Conservation (phyloP, 2,797 vertebrate species). For the Neosilurus hyrtlii region DNA sequence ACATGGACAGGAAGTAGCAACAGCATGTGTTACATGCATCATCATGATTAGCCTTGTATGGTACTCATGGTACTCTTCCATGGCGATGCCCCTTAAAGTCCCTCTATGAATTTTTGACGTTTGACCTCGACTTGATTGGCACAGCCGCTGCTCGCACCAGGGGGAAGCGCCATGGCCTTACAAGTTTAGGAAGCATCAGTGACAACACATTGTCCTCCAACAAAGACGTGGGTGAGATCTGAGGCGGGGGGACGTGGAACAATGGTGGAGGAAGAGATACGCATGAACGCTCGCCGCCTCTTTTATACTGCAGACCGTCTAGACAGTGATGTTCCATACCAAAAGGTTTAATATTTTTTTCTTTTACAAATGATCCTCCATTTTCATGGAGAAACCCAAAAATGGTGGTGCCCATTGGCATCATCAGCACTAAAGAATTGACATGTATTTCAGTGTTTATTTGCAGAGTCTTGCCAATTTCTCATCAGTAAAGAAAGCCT, state of each 20-base stretch:
- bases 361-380: slow-evolving; percentile 35
- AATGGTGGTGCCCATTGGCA: not conserved
- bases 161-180: slow-evolving; percentile 73
- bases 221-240: slow-evolving; percentile 64
- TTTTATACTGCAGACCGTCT: slow-evolving; percentile 69
- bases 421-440: slow-evolving; percentile 14
- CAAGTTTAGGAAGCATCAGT: slow-evolving; percentile 80
- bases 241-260: slow-evolving; percentile 56
- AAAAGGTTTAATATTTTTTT: slow-evolving; percentile 18
- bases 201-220: slow-evolving; percentile 73
- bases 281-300: slow-evolving; percentile 61
- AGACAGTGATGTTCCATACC: slow-evolving; percentile 70
- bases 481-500: slow-evolving; percentile 1
- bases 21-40: slow-evolving; percentile 12
- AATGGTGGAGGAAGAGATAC: slow-evolving; percentile 67
- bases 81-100: slow-evolving; percentile 13
- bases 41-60: slow-evolving; percentile 7
- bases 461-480: not conserved
- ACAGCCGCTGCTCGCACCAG: slow-evolving; percentile 66
- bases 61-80: slow-evolving; percentile 11
- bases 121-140: slow-evolving; percentile 62
- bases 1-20: slow-evolving; percentile 10
- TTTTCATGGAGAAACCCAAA: not conserved
- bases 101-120: slow-evolving; percentile 26
- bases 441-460: not conserved